phyloP scores from a whole-genome alignment of 2,113 vertebrate species.

The Pteronura brasiliensis region DNA sequence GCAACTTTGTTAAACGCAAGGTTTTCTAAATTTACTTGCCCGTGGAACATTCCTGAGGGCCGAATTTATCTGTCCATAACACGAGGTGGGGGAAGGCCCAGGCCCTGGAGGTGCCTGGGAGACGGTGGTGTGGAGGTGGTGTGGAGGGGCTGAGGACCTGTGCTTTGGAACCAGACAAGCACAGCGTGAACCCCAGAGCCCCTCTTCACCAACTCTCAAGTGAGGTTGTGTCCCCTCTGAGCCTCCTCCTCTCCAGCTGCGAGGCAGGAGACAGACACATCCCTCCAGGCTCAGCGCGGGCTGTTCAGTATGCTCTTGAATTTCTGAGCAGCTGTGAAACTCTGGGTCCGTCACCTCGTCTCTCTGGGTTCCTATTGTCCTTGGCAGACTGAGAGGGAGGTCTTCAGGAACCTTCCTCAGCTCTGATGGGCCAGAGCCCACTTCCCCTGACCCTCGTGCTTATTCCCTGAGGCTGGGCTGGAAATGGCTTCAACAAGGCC shows the following conservation, averaged over 20 bases:
- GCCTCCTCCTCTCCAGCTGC: background rate
- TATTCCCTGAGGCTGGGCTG: background rate
- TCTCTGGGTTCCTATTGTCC: background rate
- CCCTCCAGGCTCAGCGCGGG: background rate
- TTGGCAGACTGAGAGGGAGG: background rate
- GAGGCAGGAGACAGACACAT: background rate
- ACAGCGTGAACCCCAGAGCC: background rate
- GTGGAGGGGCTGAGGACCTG: background rate
- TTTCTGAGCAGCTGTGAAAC: background rate
- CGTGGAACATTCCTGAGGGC: background rate
- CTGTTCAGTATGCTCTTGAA: background rate
- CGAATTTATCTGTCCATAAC: background rate
- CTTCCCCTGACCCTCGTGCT: background rate
- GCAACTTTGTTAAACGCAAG: background rate
- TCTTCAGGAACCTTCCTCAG: background rate
- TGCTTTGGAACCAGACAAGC: background rate
- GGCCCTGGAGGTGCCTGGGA: background rate
- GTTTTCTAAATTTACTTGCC: background rate
- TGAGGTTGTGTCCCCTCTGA: background rate
- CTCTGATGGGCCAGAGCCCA: background rate
- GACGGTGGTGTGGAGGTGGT: rapidly evolving
- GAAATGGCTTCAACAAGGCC: constrained; percentile 15
- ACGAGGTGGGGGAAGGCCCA: background rate
- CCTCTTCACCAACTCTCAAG: background rate
- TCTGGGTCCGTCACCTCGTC: background rate